Evolutionary conservation across 2,797 vertebrate genomes (phyloP).

Genomic region (Tolypeutes matacus): DNA sequence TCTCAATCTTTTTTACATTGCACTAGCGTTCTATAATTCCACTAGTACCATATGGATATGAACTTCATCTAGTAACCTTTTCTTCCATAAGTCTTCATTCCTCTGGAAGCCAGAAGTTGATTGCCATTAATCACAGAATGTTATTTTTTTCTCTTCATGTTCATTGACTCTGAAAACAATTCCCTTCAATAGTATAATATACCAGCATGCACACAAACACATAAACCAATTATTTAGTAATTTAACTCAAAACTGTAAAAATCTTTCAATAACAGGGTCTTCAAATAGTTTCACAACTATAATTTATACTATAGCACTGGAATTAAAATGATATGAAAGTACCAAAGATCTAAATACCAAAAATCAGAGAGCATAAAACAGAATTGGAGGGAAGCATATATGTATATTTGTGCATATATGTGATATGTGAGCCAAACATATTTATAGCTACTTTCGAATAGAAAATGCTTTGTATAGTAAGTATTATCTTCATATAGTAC

Average conservation of each 20-base stretch:
- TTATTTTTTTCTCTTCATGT: background rate
- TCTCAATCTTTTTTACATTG: background rate
- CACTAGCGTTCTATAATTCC: background rate
- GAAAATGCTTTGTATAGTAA: background rate
- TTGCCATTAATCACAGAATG: background rate
- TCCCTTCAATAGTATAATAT: background rate
- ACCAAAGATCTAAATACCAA: background rate
- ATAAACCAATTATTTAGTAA: background rate
- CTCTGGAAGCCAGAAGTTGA: background rate
- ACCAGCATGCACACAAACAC: background rate
- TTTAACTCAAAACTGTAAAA: background rate
- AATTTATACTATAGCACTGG: background rate
- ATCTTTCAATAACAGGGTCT: accelerated
- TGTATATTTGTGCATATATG: background rate
- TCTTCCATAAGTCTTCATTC: background rate
- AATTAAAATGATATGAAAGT: background rate
- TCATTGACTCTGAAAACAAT: background rate
- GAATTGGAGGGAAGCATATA: background rate
- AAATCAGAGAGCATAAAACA: background rate
- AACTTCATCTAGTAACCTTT: background rate
- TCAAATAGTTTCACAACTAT: background rate
- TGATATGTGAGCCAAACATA: background rate
- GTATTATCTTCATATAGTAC: background rate
- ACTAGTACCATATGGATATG: background rate
- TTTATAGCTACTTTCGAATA: background rate